Evolutionary conservation across 2,797 vertebrate species (phyloP).

Genomic region (Sebastolobus altivelis): DNA sequence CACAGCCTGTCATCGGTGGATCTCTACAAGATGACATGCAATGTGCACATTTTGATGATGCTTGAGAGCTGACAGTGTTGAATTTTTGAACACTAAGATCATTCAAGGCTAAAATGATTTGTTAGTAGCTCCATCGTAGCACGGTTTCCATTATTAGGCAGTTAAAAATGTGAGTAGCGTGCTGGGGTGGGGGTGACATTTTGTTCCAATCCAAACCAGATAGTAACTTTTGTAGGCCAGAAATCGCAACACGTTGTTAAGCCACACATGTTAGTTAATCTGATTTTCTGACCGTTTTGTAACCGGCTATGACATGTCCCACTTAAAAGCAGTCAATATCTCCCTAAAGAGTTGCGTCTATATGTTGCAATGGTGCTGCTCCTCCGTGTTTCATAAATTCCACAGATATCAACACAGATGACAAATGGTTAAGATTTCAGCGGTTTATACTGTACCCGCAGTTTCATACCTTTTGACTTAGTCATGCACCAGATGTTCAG

Average conservation of each 20-base stretch:
- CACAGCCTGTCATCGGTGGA: background rate
- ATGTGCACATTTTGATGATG: background rate
- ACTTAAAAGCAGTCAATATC: slow-evolving; percentile 20
- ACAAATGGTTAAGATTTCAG: slow-evolving; percentile 15
- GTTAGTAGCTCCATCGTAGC: background rate
- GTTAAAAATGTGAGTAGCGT: slow-evolving; percentile 35
- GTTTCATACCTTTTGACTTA: slow-evolving; percentile 19
- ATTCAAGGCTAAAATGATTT: slow-evolving; percentile 3
- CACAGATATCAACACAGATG: slow-evolving; percentile 16
- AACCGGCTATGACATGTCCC: slow-evolving; percentile 4
- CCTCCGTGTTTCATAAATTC: slow-evolving; percentile 4
- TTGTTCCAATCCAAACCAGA: slow-evolving; percentile 44
- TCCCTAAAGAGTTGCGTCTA: background rate
- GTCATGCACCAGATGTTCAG: slow-evolving; percentile 27
- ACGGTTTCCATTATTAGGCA: slow-evolving; percentile 28
- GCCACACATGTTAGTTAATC: slow-evolving; percentile 34
- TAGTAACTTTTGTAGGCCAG: slow-evolving; percentile 12
- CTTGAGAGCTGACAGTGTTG: background rate
- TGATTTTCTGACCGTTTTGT: slow-evolving; percentile 9
- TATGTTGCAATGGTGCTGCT: slow-evolving; percentile 8
- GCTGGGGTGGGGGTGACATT: background rate
- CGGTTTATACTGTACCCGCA: background rate
- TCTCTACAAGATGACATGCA: background rate
- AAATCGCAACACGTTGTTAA: slow-evolving; percentile 25
- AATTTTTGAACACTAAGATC: background rate